Percentiles rank a stretch among this genome's conserved stretches.
Evolutionary conservation across 2,888 invertebrate species (phyloP).

Genomic region (Drosophila buzzatii): DNA sequence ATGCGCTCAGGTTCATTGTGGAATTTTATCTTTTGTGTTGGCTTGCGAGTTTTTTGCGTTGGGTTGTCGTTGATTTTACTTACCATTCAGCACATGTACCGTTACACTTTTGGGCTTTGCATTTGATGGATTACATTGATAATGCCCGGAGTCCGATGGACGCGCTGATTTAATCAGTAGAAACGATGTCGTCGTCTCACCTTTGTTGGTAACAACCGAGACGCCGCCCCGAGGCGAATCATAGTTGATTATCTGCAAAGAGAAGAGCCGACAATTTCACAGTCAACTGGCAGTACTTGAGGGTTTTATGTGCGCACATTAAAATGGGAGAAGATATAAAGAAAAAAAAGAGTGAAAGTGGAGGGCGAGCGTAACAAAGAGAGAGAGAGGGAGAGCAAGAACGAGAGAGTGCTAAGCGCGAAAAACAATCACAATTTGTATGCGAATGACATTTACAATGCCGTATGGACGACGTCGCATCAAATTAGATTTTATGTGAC

Average conservation of each 20-base stretch:
- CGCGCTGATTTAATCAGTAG: conserved; percentile 94
- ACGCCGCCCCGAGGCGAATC: conserved; percentile 96
- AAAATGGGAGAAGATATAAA: conserved; percentile 26
- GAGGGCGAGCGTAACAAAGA: neutral
- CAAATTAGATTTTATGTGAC: conserved; percentile 60
- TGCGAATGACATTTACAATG: conserved; percentile 60
- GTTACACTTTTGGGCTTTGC: conserved; percentile 95
- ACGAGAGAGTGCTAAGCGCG: conserved; percentile 12
- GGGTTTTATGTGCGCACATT: conserved; percentile 27
- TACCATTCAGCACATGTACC: conserved; percentile 97
- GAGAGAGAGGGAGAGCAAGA: neutral
- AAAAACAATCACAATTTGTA: conserved; percentile 58
- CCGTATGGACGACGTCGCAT: conserved; percentile 49
- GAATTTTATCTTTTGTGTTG: conserved; percentile 43
- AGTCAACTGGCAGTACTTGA: conserved; percentile 7
- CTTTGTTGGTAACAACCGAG: conserved; percentile 95
- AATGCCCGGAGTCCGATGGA: conserved; percentile 94
- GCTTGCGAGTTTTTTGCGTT: conserved; percentile 40
- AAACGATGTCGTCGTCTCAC: conserved; percentile 95
- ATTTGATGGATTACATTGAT: conserved; percentile 97
- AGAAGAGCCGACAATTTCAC: conserved; percentile 22
- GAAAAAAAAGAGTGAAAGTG: neutral
- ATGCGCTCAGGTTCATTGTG: conserved; percentile 47
- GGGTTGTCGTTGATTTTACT: conserved; percentile 85
- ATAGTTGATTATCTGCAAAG: conserved; percentile 94